Evolutionary conservation across 2,888 invertebrate genomes (phyloP).

Genomic region (Aphodius granarius): DNA sequence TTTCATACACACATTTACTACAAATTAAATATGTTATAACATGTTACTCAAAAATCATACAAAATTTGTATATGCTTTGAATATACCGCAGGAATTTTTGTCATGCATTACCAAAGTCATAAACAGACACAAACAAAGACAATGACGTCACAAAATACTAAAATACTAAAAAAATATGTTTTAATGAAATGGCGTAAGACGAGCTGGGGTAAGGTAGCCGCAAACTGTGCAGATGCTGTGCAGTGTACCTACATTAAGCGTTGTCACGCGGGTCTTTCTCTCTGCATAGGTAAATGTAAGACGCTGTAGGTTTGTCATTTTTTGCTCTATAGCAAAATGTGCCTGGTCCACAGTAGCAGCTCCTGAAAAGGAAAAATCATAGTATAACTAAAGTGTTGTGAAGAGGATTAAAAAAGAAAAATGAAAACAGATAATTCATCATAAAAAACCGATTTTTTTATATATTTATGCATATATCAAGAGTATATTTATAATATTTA

Average conservation of each 20-base stretch:
- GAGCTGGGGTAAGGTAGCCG: not conserved
- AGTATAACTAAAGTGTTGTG: constrained; percentile 56
- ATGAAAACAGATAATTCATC: no score
- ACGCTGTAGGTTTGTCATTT: constrained; percentile 61
- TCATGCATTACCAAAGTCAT: not conserved
- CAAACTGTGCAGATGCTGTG: not conserved
- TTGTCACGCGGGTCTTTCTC: constrained; percentile 18
- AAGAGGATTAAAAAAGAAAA: no score
- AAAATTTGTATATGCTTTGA: not conserved
- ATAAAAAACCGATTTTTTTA: no score
- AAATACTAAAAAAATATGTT: not conserved
- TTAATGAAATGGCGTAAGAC: not conserved
- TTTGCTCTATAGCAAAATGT: constrained; percentile 55
- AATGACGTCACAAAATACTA: not conserved
- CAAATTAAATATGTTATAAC: not conserved
- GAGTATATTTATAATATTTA: no score
- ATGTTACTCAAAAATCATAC: not conserved
- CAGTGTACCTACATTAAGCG: not conserved
- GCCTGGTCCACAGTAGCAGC: not conserved
- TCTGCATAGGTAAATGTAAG: constrained; percentile 63
- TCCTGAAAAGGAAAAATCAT: not conserved
- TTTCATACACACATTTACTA: not conserved
- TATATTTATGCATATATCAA: no score
- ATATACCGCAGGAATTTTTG: not conserved
- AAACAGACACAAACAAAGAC: not conserved